Percentiles rank a stretch among this genome's conserved stretches.
Evolutionary conservation across 2,797 vertebrate genomes (phyloP).

Genomic region (Hyperoplus immaculatus): DNA sequence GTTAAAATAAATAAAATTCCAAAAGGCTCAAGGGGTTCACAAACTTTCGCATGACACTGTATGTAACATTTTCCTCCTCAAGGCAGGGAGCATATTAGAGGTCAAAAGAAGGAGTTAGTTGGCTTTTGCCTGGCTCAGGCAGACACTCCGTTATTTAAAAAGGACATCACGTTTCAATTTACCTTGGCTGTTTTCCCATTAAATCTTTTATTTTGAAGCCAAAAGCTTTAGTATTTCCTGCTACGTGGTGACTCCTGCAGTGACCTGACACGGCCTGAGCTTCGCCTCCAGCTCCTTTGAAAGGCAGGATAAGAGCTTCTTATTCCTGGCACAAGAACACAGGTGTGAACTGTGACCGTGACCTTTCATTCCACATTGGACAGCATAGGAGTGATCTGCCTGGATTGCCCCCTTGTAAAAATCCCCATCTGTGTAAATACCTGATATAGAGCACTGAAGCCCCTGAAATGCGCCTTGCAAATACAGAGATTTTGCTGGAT

Average conservation of each 20-base stretch:
- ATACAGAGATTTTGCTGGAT: slow-evolving; percentile 33
- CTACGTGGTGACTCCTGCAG: slow-evolving; percentile 11
- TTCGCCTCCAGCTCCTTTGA: slow-evolving; percentile 35
- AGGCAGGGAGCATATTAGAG: rapidly evolving
- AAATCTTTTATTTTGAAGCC: slow-evolving; percentile 12
- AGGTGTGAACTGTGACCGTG: slow-evolving; percentile 61
- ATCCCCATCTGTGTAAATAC: slow-evolving; percentile 70
- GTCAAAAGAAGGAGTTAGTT: background rate
- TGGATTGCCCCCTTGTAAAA: slow-evolving; percentile 58
- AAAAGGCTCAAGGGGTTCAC: too few relatives aligned
- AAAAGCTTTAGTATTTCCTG: background rate
- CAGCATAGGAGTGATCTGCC: slow-evolving; percentile 38
- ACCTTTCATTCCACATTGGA: slow-evolving; percentile 48
- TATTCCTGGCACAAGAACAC: slow-evolving; percentile 44
- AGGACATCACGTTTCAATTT: background rate
- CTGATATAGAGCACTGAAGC: slow-evolving; percentile 25
- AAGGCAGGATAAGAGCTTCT: slow-evolving; percentile 36
- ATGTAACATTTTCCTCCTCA: background rate
- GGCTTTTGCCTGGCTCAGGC: slow-evolving; percentile 1
- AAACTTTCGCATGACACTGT: too few relatives aligned
- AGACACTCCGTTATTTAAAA: background rate
- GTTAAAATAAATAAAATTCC: too few relatives aligned
- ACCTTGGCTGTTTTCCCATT: slow-evolving; percentile 5
- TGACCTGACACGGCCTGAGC: slow-evolving; percentile 34
- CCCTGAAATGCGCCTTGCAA: slow-evolving; percentile 21